Evolutionary conservation across 1,140 invertebrate genomes (phyloP).

Genomic region (Hypsibius dujardini): DNA sequence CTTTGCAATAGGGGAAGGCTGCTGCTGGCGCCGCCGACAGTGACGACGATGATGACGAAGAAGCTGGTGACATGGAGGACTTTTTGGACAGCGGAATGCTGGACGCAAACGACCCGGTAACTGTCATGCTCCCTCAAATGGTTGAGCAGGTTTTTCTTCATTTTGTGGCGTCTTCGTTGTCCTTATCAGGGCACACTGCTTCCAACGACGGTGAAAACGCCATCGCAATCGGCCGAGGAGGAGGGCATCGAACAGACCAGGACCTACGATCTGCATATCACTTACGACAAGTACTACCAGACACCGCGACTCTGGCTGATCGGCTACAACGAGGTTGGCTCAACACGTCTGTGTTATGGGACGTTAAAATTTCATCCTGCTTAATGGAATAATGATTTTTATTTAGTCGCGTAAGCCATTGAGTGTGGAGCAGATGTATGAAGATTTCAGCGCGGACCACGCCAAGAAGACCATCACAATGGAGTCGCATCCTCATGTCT

Average conservation of each 20-base stretch:
- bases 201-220: slow-evolving; percentile 18
- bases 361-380: too few species aligned
- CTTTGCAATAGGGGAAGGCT: slow-evolving; percentile 13
- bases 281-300: slow-evolving; percentile 99
- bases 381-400: slow-evolving; percentile 94
- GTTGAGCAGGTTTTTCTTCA: slow-evolving; percentile 18
- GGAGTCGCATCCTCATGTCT: slow-evolving; percentile 87
- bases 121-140: neutral
- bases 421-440: slow-evolving; percentile 88
- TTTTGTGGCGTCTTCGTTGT: too few species aligned
- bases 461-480: slow-evolving; percentile 99
- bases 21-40: slow-evolving; percentile 41
- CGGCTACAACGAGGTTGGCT: too few species aligned
- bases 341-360: too few species aligned
- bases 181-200: slow-evolving; percentile 22
- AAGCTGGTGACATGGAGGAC: slow-evolving; percentile 89
- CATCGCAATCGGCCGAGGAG: slow-evolving; percentile 37
- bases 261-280: too few species aligned
- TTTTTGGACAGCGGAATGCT: slow-evolving; percentile 84
- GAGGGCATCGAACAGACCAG: too few species aligned
- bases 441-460: slow-evolving; percentile 97
- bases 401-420: slow-evolving; percentile 83
- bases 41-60: slow-evolving; percentile 77
- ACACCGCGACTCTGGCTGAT: too few species aligned
- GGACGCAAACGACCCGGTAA: slow-evolving; percentile 58